Base-by-base conservation (phyloP, 2,888 invertebrate species). In the Siphlonurus alternatus region DNA sequence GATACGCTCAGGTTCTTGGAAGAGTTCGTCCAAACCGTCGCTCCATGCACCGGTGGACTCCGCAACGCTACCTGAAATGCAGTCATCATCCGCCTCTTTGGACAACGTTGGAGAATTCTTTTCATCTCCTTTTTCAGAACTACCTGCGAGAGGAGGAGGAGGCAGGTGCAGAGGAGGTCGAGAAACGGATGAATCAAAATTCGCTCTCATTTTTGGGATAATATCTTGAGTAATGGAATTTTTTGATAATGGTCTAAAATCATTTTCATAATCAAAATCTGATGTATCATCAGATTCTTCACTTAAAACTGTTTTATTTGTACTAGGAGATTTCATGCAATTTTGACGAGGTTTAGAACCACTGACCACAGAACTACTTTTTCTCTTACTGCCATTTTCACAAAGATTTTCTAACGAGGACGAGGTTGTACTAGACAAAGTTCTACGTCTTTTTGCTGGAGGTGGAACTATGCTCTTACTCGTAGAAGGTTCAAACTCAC, bases 61-160 rank as follows among this genome's bases (percentile, higher is more conserved):
- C n/a, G 62, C 64, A n/a, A n/a, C n/a, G n/a, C n/a, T n/a, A n/a
- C n/a, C n/a, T n/a, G n/a, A n/a, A n/a, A n/a, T n/a, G n/a, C n/a
- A n/a, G 18, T 65, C 64, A 20, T 66, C 66, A 61, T 66, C 64
- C 2, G 25, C 25, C 54, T 66, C 64, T 10, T 51, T 51, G 18
- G 51, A 56, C 51, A 59, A 59, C 51, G 56, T 56, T 19, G 22
- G 53, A 20, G 25, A 7, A 15, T 51, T 59, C 3, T 19, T 23
- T 23, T 59, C 59, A 25, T 59, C 59, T 38, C 59, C 25, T 25
- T 59, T 23, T n/a, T n/a, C n/a, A n/a, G n/a, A n/a, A n/a, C n/a
- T n/a, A 22, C 56, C 59, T 18, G 59, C 38, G 15, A 38, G 15
- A 10, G 5, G 7, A 38, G 7, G 38, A 38, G 38, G 38, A 38